phyloP scores from a whole-genome alignment of 2,888 invertebrate genomes.

The Therioaphis trifolii region DNA sequence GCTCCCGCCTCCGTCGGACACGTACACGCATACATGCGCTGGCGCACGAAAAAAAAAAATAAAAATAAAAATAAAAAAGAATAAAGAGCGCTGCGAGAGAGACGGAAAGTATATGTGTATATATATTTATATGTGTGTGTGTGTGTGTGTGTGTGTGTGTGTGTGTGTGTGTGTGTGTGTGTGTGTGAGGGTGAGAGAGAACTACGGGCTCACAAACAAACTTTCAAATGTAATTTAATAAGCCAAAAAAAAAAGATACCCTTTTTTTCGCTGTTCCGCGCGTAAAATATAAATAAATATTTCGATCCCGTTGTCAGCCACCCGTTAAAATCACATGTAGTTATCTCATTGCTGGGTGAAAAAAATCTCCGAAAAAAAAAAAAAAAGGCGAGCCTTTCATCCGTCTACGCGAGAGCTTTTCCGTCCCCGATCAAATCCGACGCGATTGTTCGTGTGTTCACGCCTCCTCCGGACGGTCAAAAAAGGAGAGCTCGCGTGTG shows the following conservation, averaged over 20 bases:
- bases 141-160: not conserved
- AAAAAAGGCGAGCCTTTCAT: not conserved
- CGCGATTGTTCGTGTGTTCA: not conserved
- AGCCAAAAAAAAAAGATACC: constrained; percentile 4
- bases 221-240: constrained; percentile 55
- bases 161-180: not conserved
- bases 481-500: not conserved
- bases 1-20: too few species aligned
- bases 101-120: not conserved
- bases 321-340: constrained; percentile 32
- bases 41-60: not conserved
- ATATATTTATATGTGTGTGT: not conserved
- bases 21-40: not conserved
- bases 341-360: not conserved
- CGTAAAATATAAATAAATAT: constrained; percentile 30
- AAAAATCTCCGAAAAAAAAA: not conserved
- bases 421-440: not conserved
- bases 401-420: not conserved
- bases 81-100: too few species aligned
- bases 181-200: not conserved
- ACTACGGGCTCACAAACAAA: not conserved
- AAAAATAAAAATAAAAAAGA: not conserved
- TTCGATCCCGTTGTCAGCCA: constrained; percentile 19
- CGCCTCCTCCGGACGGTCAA: not conserved
- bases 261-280: not conserved